Evolutionary conservation across 2,797 vertebrate species (phyloP), one percentile per base, ranked within the genome.

Genomic region (Sebastes iracundus): DNA sequence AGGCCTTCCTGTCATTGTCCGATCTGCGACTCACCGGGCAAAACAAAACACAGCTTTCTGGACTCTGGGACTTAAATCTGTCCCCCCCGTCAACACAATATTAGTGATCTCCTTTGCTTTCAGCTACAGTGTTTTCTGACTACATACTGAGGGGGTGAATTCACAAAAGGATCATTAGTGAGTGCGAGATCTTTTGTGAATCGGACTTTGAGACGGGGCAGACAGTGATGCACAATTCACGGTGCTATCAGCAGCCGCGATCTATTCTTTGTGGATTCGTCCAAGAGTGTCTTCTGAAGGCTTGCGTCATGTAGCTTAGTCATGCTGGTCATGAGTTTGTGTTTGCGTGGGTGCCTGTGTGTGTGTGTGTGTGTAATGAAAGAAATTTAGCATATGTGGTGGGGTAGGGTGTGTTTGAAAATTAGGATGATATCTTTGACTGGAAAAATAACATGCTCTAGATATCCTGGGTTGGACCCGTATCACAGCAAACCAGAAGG

Each of bases 1-100:
- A 79, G 75, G 58, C 66, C 80, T 95, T 96, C 95, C 95, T 93
- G 93, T 88, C 81, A 93, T 95, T 96, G 95, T 96, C 87, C 61
- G 80, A 67, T 27, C 80, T 77, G 72, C 38, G 35, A 72, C 79
- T 23, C 33, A 76, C 30, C 18, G 49, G 53, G 64, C 70, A 71
- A 69, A 87, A 91, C 81, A 82, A 77, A 81, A 87, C 53, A 76
- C 52, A 69, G 66, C 75, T 68, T 82, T 86, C 46, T 80, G 72
- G 64, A 84, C 58, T 63, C 27, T 42, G 72, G 58, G 52, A 56
- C 12, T 67, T 25, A 23, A 35, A 56, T 76, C 30, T 55, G 49
- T 82, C 2, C 35, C 33, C 53, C 18, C 56, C 30, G 16, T 75
- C 14, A 79, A 77, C 64, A 72, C 46, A 71, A 79, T 12, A 75